Evolutionary conservation across 2,113 vertebrate genomes (phyloP).

Genomic region (Lophura nycthemera): DNA sequence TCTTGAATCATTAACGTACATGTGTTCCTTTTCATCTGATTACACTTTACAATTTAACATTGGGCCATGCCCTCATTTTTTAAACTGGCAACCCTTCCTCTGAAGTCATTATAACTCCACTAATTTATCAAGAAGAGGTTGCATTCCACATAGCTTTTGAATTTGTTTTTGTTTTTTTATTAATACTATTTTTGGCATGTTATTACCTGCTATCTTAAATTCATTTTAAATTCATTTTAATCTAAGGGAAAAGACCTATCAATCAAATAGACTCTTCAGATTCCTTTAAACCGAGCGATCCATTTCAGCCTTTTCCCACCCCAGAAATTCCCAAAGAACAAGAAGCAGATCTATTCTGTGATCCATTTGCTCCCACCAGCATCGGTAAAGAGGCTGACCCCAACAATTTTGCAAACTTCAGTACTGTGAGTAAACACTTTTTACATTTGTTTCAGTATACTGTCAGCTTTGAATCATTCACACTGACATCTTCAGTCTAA

Average conservation of each 20-base stretch:
- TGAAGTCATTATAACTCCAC: neutral
- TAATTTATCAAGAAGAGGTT: slow-evolving; percentile 3
- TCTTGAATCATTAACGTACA: neutral
- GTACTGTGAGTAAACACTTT: slow-evolving; percentile 93
- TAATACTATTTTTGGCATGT: slow-evolving; percentile 42
- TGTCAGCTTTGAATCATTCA: slow-evolving; percentile 43
- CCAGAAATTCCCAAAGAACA: slow-evolving; percentile 90
- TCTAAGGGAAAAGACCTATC: slow-evolving; percentile 91
- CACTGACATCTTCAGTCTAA: slow-evolving; percentile 23
- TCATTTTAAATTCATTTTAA: slow-evolving; percentile 78
- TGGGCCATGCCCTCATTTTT: neutral
- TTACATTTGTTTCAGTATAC: slow-evolving; percentile 65
- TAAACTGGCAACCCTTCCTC: neutral
- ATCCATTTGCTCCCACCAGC: slow-evolving; percentile 90
- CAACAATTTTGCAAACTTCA: slow-evolving; percentile 96
- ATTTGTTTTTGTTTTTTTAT: neutral
- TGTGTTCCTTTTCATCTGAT: neutral
- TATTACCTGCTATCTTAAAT: slow-evolving; percentile 66
- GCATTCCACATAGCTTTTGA: slow-evolving; percentile 29
- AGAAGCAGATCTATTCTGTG: slow-evolving; percentile 87
- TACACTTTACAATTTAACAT: neutral
- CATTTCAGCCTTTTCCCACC: slow-evolving; percentile 88
- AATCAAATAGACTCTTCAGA: slow-evolving; percentile 92
- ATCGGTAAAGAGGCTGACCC: slow-evolving; percentile 87
- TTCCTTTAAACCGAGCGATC: slow-evolving; percentile 90